Percentiles rank a stretch among this genome's conserved stretches.
phyloP scores from a whole-genome alignment of 2,888 invertebrate genomes.

The Baronia brevicornis region DNA sequence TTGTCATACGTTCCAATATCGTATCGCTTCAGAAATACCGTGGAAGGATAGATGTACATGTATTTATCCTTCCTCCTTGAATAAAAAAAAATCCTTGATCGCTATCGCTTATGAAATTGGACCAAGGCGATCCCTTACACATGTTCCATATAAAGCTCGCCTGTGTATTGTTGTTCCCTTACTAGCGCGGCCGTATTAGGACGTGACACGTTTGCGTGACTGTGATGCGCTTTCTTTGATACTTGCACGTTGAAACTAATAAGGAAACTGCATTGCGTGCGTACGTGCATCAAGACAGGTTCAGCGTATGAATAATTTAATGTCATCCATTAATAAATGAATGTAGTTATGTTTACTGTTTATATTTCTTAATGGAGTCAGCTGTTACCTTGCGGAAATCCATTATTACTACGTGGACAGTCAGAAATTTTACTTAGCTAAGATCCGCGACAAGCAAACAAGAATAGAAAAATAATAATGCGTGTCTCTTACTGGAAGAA shows the following conservation, averaged over 20 bases:
- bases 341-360: too few relatives aligned
- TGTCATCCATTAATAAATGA: constrained; percentile 3
- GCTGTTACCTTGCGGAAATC: too few relatives aligned
- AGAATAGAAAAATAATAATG: too few relatives aligned
- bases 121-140: constrained; percentile 2
- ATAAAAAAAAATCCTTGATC: neutral
- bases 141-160: constrained; percentile 7
- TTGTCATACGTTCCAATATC: too few relatives aligned
- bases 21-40: too few relatives aligned
- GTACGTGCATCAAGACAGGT: constrained; percentile 10
- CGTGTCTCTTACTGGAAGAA: too few relatives aligned
- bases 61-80: too few relatives aligned
- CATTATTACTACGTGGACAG: too few relatives aligned
- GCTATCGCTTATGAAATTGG: constrained; percentile 2
- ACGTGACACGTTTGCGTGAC: constrained; percentile 29
- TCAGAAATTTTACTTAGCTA: too few relatives aligned
- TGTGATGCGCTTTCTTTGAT: constrained; percentile 24
- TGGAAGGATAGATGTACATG: too few relatives aligned
- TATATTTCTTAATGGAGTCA: too few relatives aligned
- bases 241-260: constrained; percentile 15
- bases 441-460: too few relatives aligned
- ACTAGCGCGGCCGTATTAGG: constrained; percentile 25
- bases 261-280: constrained; percentile 18
- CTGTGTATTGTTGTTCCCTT: constrained; percentile 19
- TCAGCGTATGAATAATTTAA: constrained; percentile 5